A percentile compares a stretch with the other conserved stretches of the same genome.
Evolutionary conservation across 1,140 invertebrate genomes (phyloP).

Genomic region (Copidosoma floridanum): DNA sequence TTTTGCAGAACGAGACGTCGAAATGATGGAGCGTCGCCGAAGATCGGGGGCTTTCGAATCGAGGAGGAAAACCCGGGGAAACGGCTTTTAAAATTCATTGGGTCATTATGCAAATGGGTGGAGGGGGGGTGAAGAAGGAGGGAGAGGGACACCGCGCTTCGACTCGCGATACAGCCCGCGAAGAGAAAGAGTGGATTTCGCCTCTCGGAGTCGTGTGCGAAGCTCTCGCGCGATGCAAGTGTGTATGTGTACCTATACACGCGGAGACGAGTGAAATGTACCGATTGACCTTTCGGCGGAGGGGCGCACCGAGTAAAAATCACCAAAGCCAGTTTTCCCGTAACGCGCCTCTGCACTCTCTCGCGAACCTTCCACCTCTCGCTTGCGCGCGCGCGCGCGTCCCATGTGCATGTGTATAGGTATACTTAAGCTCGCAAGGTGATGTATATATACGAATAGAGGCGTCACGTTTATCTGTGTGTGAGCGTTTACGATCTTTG

Average conservation of each 20-base stretch:
- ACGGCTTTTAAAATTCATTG: constrained; percentile 37
- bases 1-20: not conserved
- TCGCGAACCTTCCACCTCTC: not conserved
- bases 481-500: constrained; percentile 7
- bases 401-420: not conserved
- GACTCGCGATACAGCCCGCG: not conserved
- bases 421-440: too few relatives aligned
- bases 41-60: too few relatives aligned
- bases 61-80: constrained; percentile 12
- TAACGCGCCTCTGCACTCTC: constrained; percentile 12
- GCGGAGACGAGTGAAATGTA: constrained; percentile 52
- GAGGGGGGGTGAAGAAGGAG: not conserved
- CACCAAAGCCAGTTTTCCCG: constrained; percentile 47
- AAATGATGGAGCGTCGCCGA: not conserved
- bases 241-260: too few relatives aligned
- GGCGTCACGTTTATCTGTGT: not conserved
- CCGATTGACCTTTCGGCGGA: constrained; percentile 52
- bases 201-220: constrained; percentile 33
- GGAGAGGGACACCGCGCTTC: not conserved
- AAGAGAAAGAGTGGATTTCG: not conserved
- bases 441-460: constrained; percentile 20
- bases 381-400: not conserved
- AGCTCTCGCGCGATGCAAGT: constrained; percentile 35
- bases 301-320: constrained; percentile 38
- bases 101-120: constrained; percentile 37